Conservation (phyloP, 2,888 invertebrate species). For the Aethes cnicana region DNA sequence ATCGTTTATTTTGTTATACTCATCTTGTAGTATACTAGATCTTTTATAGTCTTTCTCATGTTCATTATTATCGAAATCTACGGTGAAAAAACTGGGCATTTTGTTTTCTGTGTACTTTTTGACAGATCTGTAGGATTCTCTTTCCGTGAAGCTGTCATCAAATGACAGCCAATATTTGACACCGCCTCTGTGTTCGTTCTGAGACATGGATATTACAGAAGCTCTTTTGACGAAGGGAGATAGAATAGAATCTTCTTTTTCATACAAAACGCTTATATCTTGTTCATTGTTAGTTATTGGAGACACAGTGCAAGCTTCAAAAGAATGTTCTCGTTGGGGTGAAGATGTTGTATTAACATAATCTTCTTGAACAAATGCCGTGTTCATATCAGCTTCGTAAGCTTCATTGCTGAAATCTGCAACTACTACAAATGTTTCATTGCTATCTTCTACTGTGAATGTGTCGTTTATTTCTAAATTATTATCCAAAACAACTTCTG, state of each 20-base stretch:
- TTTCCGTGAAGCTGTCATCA: conserved; percentile 52
- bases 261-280: conserved; percentile 49
- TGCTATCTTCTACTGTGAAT: conserved; percentile 32
- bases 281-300: conserved; percentile 45
- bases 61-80: conserved; percentile 39
- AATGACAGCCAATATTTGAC: conserved; percentile 76
- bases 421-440: conserved; percentile 23
- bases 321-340: conserved; percentile 45
- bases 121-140: conserved; percentile 17
- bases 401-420: conserved; percentile 34
- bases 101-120: conserved; percentile 47
- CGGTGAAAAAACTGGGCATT: conserved; percentile 59
- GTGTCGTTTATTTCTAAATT: conserved; percentile 4
- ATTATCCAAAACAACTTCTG: not conserved
- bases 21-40: conserved; percentile 35
- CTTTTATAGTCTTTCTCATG: conserved; percentile 30
- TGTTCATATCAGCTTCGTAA: conserved; percentile 55
- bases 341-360: conserved; percentile 47
- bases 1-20: conserved; percentile 35
- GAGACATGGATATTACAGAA: conserved; percentile 68
- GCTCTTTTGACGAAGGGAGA: conserved; percentile 64
- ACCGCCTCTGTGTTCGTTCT: conserved; percentile 63
- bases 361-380: conserved; percentile 59
- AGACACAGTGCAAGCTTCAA: conserved; percentile 57
- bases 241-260: conserved; percentile 51